Evolutionary conservation across 2,113 vertebrate genomes (phyloP), one percentile per base, ranked within the genome.

Genomic region (Caranx ignobilis): DNA sequence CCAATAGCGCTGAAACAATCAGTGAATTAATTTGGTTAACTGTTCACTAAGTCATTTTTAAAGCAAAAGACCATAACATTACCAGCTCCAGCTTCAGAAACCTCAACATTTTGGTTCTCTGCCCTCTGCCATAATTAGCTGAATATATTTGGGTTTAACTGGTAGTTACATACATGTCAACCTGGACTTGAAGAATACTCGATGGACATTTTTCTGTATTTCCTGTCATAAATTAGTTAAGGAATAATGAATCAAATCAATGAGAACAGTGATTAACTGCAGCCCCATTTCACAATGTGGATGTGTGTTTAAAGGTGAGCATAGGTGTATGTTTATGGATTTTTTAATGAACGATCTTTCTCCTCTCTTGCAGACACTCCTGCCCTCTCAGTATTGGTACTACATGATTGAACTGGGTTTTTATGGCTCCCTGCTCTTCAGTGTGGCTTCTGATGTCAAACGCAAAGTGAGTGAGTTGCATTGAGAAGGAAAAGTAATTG

Each of bases 321-420:
- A 1, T 48, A 12, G 26, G 26, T 26, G 26, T 26, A 26, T 26
- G 26, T 26, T 26, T 71, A 69, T 69, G 12, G n/a, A 75, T 83
- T 73, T 79, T 60, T 1, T 68, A 35, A 62, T 47, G 48, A 61
- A 68, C 43, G 6, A 8, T 45, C 13, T 84, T 32, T 83, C 43
- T 83, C 43, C n/a, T 77, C 13, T 82, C n/a, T 56, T n/a, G 57
- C 82, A 95, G 94, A 94, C 90, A 21, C 74, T 95, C 37, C 77
- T 98, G 72, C 95, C 96, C 4, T 99, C 97, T 72, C 97, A 99
- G 94, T 99, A 98, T 62, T 99, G 97, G 97, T 99, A 99, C 94
- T 99, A 99, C 93, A 97, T 97, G 93, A 96, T 97, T 0, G 97
- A 98, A 59, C 95, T 99, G 74, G 97, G 97, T 18, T 98, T 99